Evolutionary conservation across 2,797 vertebrate species (phyloP).

Genomic region (Pseudochromis fuscus): DNA sequence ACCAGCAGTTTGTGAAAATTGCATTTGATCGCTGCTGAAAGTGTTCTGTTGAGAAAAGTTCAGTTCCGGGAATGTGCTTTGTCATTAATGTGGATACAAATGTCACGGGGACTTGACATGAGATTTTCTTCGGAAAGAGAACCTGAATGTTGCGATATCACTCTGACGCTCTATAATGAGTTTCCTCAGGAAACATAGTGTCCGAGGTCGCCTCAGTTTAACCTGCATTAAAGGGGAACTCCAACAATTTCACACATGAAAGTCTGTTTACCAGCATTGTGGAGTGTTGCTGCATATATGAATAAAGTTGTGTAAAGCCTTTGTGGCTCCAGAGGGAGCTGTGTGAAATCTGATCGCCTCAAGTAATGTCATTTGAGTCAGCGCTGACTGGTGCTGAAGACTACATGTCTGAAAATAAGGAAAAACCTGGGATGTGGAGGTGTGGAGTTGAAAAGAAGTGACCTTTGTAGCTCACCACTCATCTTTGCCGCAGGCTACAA

Average conservation of each 20-base stretch:
- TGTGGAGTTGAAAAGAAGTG: too few species aligned
- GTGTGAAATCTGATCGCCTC: too few species aligned
- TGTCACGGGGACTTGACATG: background rate
- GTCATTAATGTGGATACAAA: background rate
- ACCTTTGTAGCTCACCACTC: too few species aligned
- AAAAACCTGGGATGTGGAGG: too few species aligned
- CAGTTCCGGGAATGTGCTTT: background rate
- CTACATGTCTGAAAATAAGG: too few species aligned
- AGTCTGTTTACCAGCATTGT: background rate
- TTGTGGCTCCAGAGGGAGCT: too few species aligned
- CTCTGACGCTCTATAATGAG: too few species aligned
- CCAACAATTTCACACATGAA: background rate
- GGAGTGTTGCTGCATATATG: background rate
- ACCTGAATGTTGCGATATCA: background rate
- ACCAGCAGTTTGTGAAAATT: too few species aligned
- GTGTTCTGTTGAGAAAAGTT: background rate
- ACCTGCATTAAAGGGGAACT: background rate
- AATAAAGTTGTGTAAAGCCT: too few species aligned
- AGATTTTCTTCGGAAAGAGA: background rate
- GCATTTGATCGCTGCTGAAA: too few species aligned
- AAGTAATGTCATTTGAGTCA: too few species aligned
- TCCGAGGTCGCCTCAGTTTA: background rate
- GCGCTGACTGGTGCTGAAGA: too few species aligned
- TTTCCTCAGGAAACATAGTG: background rate
- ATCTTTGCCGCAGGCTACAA: background rate